Evolutionary conservation across 2,888 invertebrate genomes (phyloP), one percentile per base, ranked within the genome.

Genomic region (Mythimna loreyi): DNA sequence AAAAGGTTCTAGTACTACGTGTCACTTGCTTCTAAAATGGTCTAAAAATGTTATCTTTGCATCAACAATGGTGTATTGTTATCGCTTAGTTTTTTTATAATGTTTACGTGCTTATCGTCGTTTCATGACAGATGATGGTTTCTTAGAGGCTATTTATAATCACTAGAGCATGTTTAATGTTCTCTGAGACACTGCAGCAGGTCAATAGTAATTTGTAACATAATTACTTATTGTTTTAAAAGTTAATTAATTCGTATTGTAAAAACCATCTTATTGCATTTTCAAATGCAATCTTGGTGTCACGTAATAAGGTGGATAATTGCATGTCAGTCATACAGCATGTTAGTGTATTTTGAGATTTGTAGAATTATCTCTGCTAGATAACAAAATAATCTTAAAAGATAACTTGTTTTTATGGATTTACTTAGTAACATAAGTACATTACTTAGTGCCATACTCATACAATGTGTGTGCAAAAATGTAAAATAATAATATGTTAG

Each of bases 51-150:
- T 81, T 86, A 85, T 85, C 82, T 80, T 78, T 80, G 28, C 80
- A 89, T 85, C 89, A 90, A 90, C 90, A 89, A 90, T 86, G 83
- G 77, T 80, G 72, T 86, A 87, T 87, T 90, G 88, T 86, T 89
- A 87, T 84, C 87, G 71, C 69, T 67, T 70, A 62, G 58, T 36
- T 72, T 87, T 85, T 89, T 85, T 81, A 68, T 73, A 82, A 89
- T 92, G 91, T 93, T 92, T 92, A 91, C 89, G 82, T 89, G 85
- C 84, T 85, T 90, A 89, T 86, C 86, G 77, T 65, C 72, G 28
- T 66, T 72, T 71, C 33, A 73, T 49, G 65, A 72, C 61, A 75
- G 60, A 53, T 21, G 50, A 79, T 60, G 63, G 47, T 70, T 50
- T 72, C 69, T 67, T 72, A 49, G 30, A 60, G 28, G 56, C 30